Percentiles rank a stretch among this genome's conserved stretches.
These are phyloP conservation scores for Chironomus riparius DNA, from an alignment of 2,888 invertebrate species.

Conservation along the genomic window DNA sequence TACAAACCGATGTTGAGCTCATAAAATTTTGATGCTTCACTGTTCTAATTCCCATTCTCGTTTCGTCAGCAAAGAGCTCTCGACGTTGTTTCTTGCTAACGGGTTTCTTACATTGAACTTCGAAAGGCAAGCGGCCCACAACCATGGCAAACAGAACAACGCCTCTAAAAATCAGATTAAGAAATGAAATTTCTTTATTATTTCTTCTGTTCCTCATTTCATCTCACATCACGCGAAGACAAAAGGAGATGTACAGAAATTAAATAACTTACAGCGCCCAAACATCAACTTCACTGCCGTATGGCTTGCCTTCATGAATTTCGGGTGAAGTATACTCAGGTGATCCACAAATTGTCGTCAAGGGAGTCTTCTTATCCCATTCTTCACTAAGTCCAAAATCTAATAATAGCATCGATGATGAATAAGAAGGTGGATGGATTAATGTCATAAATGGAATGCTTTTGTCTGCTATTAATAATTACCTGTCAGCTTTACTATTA, in stretches of 20 bases:
- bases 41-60: conserved; percentile 53
- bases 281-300: conserved; percentile 67
- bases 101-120: conserved; percentile 38
- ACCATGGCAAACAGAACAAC: conserved; percentile 69
- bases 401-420: conserved; percentile 33
- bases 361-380: conserved; percentile 49
- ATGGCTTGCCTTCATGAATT: conserved; percentile 58
- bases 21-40: conserved; percentile 47
- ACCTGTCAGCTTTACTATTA: conserved; percentile 65
- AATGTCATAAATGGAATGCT: not conserved
- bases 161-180: conserved; percentile 45
- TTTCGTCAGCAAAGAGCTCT: conserved; percentile 53
- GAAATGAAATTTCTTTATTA: not conserved
- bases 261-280: conserved; percentile 58
- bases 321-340: conserved; percentile 74
- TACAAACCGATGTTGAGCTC: conserved; percentile 40
- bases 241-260: conserved; percentile 17
- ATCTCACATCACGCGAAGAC: conserved; percentile 21
- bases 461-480: conserved; percentile 23
- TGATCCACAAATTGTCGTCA: conserved; percentile 68
- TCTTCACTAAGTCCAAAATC: conserved; percentile 68
- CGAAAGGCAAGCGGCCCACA: conserved; percentile 62
- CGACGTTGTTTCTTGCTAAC: conserved; percentile 48
- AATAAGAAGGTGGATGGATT: not conserved
- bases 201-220: conserved; percentile 17